These are phyloP conservation scores for Elgaria multicarinata DNA, from an alignment of 2,113 vertebrate genomes.

Conservation along the genomic window DNA sequence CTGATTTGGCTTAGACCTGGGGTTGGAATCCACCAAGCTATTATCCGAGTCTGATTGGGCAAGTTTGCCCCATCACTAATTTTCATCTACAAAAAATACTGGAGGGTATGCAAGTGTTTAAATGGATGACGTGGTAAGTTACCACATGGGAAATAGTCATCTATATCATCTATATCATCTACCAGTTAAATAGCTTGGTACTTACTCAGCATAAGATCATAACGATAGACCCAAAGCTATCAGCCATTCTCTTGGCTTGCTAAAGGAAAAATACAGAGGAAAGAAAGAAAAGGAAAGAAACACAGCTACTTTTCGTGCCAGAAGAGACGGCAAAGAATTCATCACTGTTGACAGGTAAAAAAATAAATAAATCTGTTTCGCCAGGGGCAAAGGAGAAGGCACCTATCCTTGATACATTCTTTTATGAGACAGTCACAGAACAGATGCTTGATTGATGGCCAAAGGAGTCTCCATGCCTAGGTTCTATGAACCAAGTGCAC, in stretches of 20 bases:
- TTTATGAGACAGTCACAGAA: conserved; percentile 60
- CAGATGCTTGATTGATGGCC: conserved; percentile 54
- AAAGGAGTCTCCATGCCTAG: conserved; percentile 29
- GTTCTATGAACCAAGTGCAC: conserved; percentile 50
- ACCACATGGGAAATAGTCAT: not conserved
- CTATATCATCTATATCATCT: not conserved
- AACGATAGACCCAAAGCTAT: conserved; percentile 4
- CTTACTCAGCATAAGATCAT: not conserved
- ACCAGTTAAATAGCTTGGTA: not conserved
- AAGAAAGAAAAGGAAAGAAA: not conserved
- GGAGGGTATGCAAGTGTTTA: not conserved
- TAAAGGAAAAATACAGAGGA: conserved; percentile 4
- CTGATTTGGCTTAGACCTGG: not conserved
- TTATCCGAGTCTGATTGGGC: not conserved
- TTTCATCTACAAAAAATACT: not conserved
- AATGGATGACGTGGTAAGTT: not conserved
- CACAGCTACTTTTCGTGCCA: not conserved
- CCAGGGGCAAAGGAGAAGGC: conserved; percentile 62
- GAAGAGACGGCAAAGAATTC: conserved; percentile 51
- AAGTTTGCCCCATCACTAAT: not conserved
- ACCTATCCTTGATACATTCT: conserved; percentile 40
- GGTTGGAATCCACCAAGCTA: not conserved
- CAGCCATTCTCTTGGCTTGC: conserved; percentile 2
- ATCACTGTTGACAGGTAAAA: conserved; percentile 64
- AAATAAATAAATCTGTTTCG: conserved; percentile 63